phyloP scores from a whole-genome alignment of 2,113 vertebrate species.

The Psammodynastes pulverulentus region DNA sequence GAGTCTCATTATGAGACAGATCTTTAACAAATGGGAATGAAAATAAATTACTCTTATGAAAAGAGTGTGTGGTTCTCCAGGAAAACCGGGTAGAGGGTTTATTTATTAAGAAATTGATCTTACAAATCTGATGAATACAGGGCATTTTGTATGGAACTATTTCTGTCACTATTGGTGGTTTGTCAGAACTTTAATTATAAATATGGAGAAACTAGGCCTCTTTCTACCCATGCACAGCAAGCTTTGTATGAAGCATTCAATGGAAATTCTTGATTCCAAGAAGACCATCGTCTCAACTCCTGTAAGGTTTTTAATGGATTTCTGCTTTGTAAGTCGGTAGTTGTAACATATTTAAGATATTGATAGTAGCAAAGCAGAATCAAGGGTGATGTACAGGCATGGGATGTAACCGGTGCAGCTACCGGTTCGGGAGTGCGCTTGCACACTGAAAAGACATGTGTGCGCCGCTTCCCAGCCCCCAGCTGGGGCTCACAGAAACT shows the following conservation, averaged over 20 bases:
- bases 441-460: no score
- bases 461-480: no score
- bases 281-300: conserved; percentile 1
- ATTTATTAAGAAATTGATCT: not conserved
- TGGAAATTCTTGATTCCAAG: conserved; percentile 27
- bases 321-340: conserved; percentile 27
- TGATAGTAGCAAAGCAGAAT: conserved; percentile 36
- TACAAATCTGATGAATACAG: not conserved
- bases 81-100: not conserved
- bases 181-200: not conserved
- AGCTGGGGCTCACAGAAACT: no score
- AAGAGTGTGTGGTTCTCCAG: not conserved
- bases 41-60: not conserved
- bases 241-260: not conserved
- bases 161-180: not conserved
- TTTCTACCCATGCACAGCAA: not conserved
- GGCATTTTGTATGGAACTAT: not conserved
- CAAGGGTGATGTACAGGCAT: no score
- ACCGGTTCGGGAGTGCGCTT: no score
- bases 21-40: not conserved
- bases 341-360: conserved; percentile 46
- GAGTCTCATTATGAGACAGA: not conserved
- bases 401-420: no score
- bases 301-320: conserved; percentile 19
- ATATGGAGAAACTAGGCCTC: not conserved